Base-by-base conservation (phyloP, 2,888 invertebrate genomes). In the Opisthograptis luteolata region DNA sequence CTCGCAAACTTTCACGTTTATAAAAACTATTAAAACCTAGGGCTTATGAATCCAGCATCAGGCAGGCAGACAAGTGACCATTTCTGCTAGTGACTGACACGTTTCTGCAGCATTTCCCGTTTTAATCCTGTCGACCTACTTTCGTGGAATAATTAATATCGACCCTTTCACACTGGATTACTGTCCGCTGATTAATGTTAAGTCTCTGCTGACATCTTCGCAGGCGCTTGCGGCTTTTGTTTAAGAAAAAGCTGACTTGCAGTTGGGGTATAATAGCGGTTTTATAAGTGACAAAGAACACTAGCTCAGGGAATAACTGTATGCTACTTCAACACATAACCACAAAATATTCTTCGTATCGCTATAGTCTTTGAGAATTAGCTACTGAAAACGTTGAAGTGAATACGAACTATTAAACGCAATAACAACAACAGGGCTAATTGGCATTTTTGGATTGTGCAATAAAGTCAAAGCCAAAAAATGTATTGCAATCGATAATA, bases 141-240 rank as follows among this genome's bases (percentile, higher is more conserved):
- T 60, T 35, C 46, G 19, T 32, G 12, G 43, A 36, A 53, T 58
- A 60, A 60, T 60, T 60, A 58, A 58, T 55, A 55, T 48, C 43
- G 42, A 55, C 53, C 43, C 34, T 55, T 53, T 58, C 41, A 60
- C 46, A 51, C 46, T 30, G 46, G 53, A 58, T 58, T 55, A 53
- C 51, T 47, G 54, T 54, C 37, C 43, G 40, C 39, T 51, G 50
- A 34, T 50, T 49, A 52, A 55, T 36, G 41, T 46, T 28, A 42
- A 42, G 32, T 32, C 36, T 9, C 34, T 32, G 43, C 43, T 34
- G 39, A 28, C 42, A 27, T 46, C 39, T 52, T 28, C 14, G 44
- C 35, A 24, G 19, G 22, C 44, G 35, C 8, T 30, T 10, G 32
- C 27, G 30, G 45, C 40, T 45, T 40, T 36, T 41, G 37, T 45